Evolutionary conservation across 2,888 invertebrate genomes (phyloP).

Genomic region (Cotesia congregata): DNA sequence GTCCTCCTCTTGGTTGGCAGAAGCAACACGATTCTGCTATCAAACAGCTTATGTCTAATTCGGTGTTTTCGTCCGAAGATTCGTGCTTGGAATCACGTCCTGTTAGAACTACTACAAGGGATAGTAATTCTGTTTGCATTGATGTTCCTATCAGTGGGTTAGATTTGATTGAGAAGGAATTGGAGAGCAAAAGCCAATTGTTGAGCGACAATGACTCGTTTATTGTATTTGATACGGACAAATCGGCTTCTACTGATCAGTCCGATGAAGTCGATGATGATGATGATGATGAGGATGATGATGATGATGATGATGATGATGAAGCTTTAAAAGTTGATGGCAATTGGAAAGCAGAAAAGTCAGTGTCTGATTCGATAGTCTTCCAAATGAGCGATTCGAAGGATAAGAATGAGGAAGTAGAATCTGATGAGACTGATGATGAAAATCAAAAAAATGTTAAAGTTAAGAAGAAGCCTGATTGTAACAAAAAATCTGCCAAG

Average conservation of each 20-base stretch:
- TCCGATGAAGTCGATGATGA: conserved; percentile 32
- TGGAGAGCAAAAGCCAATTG: too few relatives aligned
- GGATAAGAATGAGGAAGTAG: background rate
- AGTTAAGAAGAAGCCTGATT: conserved; percentile 43
- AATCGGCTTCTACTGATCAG: conserved; percentile 56
- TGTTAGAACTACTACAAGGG: conserved; percentile 43
- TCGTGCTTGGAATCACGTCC: background rate
- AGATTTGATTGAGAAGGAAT: conserved; percentile 58
- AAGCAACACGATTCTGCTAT: conserved; percentile 80
- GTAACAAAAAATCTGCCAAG: conserved; percentile 62
- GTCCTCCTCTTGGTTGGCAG: conserved; percentile 91
- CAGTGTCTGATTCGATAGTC: background rate
- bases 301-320: conserved; percentile 12
- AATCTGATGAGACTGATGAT: conserved; percentile 33
- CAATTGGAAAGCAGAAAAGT: background rate
- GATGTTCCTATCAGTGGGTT: conserved; percentile 58
- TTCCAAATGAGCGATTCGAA: conserved; percentile 31
- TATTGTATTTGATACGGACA: conserved; percentile 70
- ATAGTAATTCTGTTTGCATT: conserved; percentile 56
- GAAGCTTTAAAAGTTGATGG: background rate
- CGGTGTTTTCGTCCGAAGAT: conserved; percentile 51
- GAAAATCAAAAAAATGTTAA: conserved; percentile 33
- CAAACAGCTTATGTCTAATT: conserved; percentile 58
- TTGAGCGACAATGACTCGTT: conserved; percentile 67
- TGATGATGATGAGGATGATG: conserved; percentile 6